These are phyloP conservation scores for Hapalemur alaotrensis DNA, from an alignment of 2,797 vertebrate species.

Conservation along the genomic window DNA sequence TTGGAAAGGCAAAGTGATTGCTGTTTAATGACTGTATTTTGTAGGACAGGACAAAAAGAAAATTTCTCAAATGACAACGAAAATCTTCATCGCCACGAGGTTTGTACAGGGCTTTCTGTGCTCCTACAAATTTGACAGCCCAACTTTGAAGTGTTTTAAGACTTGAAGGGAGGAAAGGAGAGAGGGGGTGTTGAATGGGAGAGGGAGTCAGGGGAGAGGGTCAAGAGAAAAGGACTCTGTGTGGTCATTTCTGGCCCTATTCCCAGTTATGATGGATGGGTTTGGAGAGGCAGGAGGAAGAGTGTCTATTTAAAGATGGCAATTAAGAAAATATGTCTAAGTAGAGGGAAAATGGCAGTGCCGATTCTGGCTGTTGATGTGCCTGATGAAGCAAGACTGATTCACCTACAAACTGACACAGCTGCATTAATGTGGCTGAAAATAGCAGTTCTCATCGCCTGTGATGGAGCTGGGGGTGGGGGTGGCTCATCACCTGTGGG, in stretches of 20 bases:
- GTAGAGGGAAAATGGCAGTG: constrained; percentile 77
- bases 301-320: constrained; percentile 81
- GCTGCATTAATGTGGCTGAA: constrained; percentile 81
- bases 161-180: not conserved
- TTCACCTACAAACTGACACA: constrained; percentile 83
- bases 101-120: not conserved
- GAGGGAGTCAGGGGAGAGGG: not conserved
- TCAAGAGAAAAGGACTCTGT: not conserved
- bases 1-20: not conserved
- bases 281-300: constrained; percentile 69
- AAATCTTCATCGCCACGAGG: not conserved
- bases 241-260: constrained; percentile 67
- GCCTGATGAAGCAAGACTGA: constrained; percentile 85
- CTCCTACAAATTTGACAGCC: not conserved
- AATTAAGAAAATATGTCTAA: constrained; percentile 83
- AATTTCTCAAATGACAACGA: not conserved
- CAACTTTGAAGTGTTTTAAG: not conserved
- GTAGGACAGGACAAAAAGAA: not conserved
- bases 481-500: constrained; percentile 73
- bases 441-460: constrained; percentile 79
- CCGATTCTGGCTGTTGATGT: constrained; percentile 79
- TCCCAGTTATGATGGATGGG: constrained; percentile 74
- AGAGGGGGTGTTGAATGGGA: not conserved
- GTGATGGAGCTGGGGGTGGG: constrained; percentile 57
- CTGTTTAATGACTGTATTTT: not conserved